A percentile compares a stretch with the other conserved stretches of the same genome.
Conservation (phyloP, 2,888 invertebrate genomes). For the Lymantria dispar region DNA sequence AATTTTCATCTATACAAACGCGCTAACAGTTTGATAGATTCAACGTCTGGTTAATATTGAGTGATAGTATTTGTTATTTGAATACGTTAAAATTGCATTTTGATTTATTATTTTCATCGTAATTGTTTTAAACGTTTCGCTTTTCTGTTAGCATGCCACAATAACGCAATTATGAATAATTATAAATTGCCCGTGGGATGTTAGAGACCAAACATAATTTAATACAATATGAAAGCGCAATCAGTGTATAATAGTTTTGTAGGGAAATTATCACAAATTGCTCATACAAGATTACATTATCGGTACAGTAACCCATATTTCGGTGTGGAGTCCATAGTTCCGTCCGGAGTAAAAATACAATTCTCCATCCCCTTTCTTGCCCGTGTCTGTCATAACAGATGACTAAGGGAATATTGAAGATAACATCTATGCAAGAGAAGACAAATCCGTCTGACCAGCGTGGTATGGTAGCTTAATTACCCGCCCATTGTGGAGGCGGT, state of each 20-base stretch:
- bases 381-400: no score
- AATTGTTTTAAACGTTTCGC: constrained; percentile 8
- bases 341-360: no score
- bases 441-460: no score
- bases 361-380: no score
- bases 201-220: neutral
- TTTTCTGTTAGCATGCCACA: neutral
- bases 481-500: no score
- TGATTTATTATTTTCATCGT: neutral
- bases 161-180: neutral
- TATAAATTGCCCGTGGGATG: constrained; percentile 1
- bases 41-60: constrained; percentile 16
- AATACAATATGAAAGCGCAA: neutral
- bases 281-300: neutral
- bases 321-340: no score
- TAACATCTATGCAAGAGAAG: no score
- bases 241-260: neutral
- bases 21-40: constrained; percentile 24
- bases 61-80: constrained; percentile 15
- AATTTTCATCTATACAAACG: constrained; percentile 23
- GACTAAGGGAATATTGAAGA: no score
- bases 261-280: neutral
- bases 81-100: constrained; percentile 3
- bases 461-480: no score
- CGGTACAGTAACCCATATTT: no score